Evolutionary conservation across 1,140 invertebrate species (phyloP).

Genomic region (Pseudobourletiella spinata): DNA sequence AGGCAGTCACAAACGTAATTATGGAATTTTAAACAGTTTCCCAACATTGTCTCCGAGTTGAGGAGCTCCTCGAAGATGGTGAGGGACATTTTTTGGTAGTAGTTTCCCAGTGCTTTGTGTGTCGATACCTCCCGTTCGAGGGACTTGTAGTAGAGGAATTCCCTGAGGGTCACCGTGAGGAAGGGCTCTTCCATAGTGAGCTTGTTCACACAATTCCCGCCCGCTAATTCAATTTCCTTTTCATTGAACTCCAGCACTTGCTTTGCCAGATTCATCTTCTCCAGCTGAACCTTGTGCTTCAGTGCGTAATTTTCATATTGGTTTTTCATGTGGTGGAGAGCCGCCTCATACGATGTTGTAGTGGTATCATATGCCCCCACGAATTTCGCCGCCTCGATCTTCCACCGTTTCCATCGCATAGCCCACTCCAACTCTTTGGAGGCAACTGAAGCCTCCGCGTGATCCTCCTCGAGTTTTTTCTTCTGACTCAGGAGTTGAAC

Average conservation of each 20-base stretch:
- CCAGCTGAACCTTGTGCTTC: neutral
- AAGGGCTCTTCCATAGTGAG: constrained; percentile 24
- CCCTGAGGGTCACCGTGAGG: constrained; percentile 19
- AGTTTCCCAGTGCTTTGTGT: constrained; percentile 13
- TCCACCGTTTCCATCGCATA: constrained; percentile 15
- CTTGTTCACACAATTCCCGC: constrained; percentile 8
- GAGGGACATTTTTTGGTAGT: constrained; percentile 12
- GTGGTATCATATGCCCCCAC: neutral
- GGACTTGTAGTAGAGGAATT: constrained; percentile 21
- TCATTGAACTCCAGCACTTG: constrained; percentile 14
- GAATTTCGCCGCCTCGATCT: constrained; percentile 13
- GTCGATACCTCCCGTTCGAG: constrained; percentile 14
- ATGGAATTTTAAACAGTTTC: constrained; percentile 7
- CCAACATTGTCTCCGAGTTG: neutral
- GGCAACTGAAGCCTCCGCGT: constrained; percentile 7
- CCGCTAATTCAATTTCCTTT: constrained; percentile 13
- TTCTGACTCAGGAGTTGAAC: constrained; percentile 15
- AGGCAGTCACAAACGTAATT: constrained; percentile 8
- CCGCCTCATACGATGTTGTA: neutral
- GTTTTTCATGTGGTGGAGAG: neutral
- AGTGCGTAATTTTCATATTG: neutral
- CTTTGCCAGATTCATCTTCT: constrained; percentile 8
- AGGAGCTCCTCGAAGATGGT: constrained; percentile 16
- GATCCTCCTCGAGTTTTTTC: constrained; percentile 18
- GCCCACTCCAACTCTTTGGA: constrained; percentile 19